Evolutionary conservation across 2,113 vertebrate genomes (phyloP), one percentile per base, ranked within the genome.

Genomic region (Plecturocebus donacophilus): DNA sequence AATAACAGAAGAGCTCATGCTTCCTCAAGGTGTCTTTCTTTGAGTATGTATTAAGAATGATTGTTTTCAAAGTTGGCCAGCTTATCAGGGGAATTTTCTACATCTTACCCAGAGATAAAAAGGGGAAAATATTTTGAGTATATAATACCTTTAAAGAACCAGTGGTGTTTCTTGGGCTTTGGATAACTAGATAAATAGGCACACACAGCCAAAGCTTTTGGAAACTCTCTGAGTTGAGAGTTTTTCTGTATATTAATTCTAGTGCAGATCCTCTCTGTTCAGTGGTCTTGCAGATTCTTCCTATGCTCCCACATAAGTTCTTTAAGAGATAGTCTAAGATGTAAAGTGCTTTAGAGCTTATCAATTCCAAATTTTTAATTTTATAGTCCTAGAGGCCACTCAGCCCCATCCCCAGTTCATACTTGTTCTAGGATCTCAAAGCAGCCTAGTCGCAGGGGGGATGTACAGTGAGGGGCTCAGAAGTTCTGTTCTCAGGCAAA

Each of bases 21-120:
- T 94, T 93, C 84, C 32, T 85, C 94, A 82, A 87, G 73, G 58
- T 81, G n/a, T 77, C 79, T 90, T 87, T 23, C 42, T 91, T 42
- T 77, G 87, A 58, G 47, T 56, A 25, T 71, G 35, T 83, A 85
- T 91, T 73, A 83, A n/a, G 68, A 91, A 90, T n/a, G 56, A 58
- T 49, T 87, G 40, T 79, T 85, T 96, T 94, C 85, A 90, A 89
- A 96, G 52, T 85, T 64, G 61, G 8, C 35, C 71, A 76, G 56
- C 27, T 61, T 94, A 52, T 52, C 0, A 1, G n/a, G 73, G 32
- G 32, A 87, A 61, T 54, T 38, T 58, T 86, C 40, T 76, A 17
- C 21, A 30, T 75, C 42, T 73, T 61, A 95, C 13, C 38, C 17
- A 84, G 79, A 77, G 35, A 58, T 83, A 82, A 84, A 56, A 2